These are phyloP conservation scores for Antidorcas marsupialis DNA, from an alignment of 2,113 vertebrate species.

Conservation along the genomic window DNA sequence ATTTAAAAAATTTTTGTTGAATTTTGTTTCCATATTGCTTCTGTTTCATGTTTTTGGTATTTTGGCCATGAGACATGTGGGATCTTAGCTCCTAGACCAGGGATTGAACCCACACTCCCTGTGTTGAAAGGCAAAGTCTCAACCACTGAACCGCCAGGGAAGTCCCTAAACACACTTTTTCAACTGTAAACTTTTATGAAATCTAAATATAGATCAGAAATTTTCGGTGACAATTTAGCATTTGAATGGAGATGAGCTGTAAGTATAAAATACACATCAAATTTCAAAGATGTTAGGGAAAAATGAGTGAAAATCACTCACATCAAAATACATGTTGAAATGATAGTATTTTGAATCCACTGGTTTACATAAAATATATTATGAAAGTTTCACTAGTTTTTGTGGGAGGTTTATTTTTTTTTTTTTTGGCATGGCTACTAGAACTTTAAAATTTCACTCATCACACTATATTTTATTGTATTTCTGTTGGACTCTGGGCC, in stretches of 20 bases:
- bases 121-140: background rate
- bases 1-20: background rate
- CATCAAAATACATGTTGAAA: conserved; percentile 8
- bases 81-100: background rate
- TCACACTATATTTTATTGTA: background rate
- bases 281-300: background rate
- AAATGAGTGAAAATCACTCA: background rate
- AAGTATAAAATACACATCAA: background rate
- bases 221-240: background rate
- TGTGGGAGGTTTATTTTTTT: background rate
- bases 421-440: background rate
- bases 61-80: background rate
- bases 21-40: background rate
- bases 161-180: background rate
- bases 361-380: background rate
- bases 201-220: background rate
- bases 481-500: background rate
- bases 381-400: background rate
- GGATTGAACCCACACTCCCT: background rate
- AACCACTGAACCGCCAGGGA: background rate
- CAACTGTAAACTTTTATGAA: background rate
- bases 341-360: background rate
- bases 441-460: background rate
- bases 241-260: background rate
- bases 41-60: background rate